Percentiles rank a stretch among this genome's conserved stretches.
phyloP scores from a whole-genome alignment of 2,888 invertebrate genomes.

The Hirtodrosophila cameraria region DNA sequence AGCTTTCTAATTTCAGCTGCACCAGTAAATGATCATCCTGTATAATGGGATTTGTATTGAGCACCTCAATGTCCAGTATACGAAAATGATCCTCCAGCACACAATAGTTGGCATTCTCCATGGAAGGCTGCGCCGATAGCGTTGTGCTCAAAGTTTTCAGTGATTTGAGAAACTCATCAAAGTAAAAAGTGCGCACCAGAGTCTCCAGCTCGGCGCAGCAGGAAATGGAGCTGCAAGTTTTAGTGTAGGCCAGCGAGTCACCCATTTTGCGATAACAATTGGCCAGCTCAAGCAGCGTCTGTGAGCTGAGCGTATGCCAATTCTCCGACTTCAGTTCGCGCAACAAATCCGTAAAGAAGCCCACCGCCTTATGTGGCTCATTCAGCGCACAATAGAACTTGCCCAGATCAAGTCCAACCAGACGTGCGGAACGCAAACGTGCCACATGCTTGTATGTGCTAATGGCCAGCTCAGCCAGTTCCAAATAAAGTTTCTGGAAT shows the following conservation, averaged over 20 bases:
- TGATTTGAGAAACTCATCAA: conserved; percentile 92
- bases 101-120: conserved; percentile 82
- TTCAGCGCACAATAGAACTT: conserved; percentile 94
- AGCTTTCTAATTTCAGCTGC: conserved; percentile 86
- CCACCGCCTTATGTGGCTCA: conserved; percentile 94
- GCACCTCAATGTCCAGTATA: conserved; percentile 80
- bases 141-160: conserved; percentile 84
- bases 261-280: conserved; percentile 92
- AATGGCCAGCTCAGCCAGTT: conserved; percentile 96
- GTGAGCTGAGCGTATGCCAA: conserved; percentile 93
- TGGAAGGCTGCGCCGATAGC: conserved; percentile 77
- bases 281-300: conserved; percentile 92
- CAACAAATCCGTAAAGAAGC: conserved; percentile 93
- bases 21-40: conserved; percentile 86
- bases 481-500: conserved; percentile 96
- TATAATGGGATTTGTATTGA: conserved; percentile 81
- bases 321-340: conserved; percentile 94
- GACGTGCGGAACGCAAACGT: conserved; percentile 90
- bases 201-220: conserved; percentile 90
- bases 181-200: conserved; percentile 90
- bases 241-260: conserved; percentile 89
- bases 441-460: conserved; percentile 98
- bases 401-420: conserved; percentile 95
- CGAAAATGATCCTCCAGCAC: conserved; percentile 85
- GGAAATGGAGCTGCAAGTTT: conserved; percentile 91